Evolutionary conservation across 2,797 vertebrate species (phyloP).

Genomic region (Euthynnus affinis): DNA sequence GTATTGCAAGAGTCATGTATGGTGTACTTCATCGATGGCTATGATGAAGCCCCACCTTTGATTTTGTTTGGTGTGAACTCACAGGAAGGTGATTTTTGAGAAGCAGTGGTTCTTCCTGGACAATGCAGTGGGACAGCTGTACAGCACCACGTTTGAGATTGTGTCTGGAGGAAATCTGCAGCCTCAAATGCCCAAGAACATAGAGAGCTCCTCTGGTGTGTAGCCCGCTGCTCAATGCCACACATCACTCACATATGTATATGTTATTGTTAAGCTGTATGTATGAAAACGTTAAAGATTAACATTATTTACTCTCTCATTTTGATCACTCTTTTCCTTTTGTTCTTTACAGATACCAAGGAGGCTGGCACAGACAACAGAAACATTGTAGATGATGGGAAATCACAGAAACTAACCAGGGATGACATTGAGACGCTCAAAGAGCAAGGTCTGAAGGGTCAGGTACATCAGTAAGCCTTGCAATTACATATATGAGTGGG

Average conservation of each 20-base stretch:
- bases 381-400: constrained; percentile 97
- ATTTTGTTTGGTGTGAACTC: not conserved
- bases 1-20: not conserved
- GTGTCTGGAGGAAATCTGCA: constrained; percentile 89
- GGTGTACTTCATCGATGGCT: no score
- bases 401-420: constrained; percentile 97
- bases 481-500: not conserved
- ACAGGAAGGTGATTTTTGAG: constrained; percentile 96
- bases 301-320: not conserved
- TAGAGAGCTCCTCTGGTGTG: constrained; percentile 86
- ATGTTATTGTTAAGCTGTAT: not conserved
- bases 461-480: constrained; percentile 85
- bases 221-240: not conserved
- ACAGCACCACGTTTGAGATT: constrained; percentile 93
- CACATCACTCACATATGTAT: not conserved
- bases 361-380: constrained; percentile 97
- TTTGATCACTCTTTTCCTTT: not conserved
- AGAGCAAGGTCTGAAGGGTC: constrained; percentile 96
- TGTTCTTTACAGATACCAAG: constrained; percentile 86
- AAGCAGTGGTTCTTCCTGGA: constrained; percentile 98
- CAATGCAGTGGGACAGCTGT: constrained; percentile 90
- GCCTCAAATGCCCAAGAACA: constrained; percentile 79
- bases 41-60: not conserved
- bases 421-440: constrained; percentile 98
- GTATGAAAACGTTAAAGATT: not conserved